phyloP scores from a whole-genome alignment of 1,140 invertebrate genomes.

The Drosophila virilis region DNA sequence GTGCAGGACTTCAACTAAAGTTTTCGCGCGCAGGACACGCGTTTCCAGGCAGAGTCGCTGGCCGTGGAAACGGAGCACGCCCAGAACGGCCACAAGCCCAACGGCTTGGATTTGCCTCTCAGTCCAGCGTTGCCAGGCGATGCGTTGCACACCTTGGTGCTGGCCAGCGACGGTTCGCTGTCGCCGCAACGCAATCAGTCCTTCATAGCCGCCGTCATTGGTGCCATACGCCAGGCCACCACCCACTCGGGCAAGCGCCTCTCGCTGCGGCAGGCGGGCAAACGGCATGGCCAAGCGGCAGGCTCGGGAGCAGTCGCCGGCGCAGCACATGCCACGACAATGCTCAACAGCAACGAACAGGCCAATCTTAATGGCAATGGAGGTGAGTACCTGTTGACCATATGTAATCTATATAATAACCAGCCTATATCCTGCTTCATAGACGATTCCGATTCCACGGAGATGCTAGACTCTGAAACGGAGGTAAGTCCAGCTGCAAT shows the following conservation, averaged over 20 bases:
- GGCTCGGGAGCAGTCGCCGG: background rate
- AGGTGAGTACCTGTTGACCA: conserved; percentile 9
- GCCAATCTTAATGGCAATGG: conserved; percentile 56
- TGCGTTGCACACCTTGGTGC: conserved; percentile 61
- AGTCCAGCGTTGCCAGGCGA: conserved; percentile 47
- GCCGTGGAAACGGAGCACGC: conserved; percentile 87
- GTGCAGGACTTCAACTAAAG: background rate
- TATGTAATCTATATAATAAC: background rate
- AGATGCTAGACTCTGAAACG: conserved; percentile 90
- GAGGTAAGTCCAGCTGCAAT: conserved; percentile 77
- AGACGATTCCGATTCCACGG: conserved; percentile 86
- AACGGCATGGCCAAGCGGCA: conserved; percentile 38
- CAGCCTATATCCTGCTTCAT: background rate
- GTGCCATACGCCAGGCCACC: conserved; percentile 88
- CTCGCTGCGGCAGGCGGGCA: conserved; percentile 61
- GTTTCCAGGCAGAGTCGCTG: conserved; percentile 91
- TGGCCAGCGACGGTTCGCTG: conserved; percentile 85
- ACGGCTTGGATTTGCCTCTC: conserved; percentile 66
- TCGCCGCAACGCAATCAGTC: conserved; percentile 87
- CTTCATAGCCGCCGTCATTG: conserved; percentile 88
- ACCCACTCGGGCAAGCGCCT: conserved; percentile 75
- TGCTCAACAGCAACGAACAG: conserved; percentile 40
- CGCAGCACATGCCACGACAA: conserved; percentile 4
- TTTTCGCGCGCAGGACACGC: conserved; percentile 86
- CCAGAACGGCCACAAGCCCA: conserved; percentile 78